Evolutionary conservation across 2,888 invertebrate species (phyloP).

Genomic region (Dorcus parallelipipedus): DNA sequence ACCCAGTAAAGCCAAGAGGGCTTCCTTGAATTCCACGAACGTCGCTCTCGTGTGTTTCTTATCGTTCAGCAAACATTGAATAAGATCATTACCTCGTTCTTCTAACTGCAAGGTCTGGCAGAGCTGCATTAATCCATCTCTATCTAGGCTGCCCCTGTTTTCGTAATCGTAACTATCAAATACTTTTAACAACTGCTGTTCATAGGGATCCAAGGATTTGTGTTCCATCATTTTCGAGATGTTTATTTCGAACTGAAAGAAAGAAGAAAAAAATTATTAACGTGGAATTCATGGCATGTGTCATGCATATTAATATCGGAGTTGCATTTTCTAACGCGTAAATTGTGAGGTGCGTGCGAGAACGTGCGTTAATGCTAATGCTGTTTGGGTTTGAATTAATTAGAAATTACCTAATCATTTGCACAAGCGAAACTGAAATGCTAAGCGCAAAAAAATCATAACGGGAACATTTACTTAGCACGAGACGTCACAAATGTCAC

Average conservation of each 20-base stretch:
- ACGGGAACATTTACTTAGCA: constrained; percentile 19
- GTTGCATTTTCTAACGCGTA: not conserved
- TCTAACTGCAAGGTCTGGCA: constrained; percentile 77
- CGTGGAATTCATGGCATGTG: not conserved
- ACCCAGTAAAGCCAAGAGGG: constrained; percentile 66
- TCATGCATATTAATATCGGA: not conserved
- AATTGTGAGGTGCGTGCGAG: not conserved
- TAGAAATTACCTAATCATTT: constrained; percentile 17
- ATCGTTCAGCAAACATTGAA: constrained; percentile 57
- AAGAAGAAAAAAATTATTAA: not conserved
- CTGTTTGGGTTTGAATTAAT: not conserved
- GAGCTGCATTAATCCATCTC: constrained; percentile 62
- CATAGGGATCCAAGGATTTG: constrained; percentile 65
- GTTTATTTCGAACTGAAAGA: constrained; percentile 9
- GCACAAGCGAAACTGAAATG: constrained; percentile 15
- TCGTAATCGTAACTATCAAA: constrained; percentile 76
- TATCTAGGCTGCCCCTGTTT: constrained; percentile 65
- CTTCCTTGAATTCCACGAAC: constrained; percentile 75
- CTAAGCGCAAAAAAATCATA: constrained; percentile 15
- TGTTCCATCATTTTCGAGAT: constrained; percentile 27
- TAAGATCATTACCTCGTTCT: constrained; percentile 63
- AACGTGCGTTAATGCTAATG: not conserved
- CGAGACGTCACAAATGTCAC: constrained; percentile 22
- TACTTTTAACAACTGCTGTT: constrained; percentile 75
- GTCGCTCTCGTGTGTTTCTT: constrained; percentile 55